phyloP scores from a whole-genome alignment of 2,888 invertebrate genomes.

The Acleris sparsana region DNA sequence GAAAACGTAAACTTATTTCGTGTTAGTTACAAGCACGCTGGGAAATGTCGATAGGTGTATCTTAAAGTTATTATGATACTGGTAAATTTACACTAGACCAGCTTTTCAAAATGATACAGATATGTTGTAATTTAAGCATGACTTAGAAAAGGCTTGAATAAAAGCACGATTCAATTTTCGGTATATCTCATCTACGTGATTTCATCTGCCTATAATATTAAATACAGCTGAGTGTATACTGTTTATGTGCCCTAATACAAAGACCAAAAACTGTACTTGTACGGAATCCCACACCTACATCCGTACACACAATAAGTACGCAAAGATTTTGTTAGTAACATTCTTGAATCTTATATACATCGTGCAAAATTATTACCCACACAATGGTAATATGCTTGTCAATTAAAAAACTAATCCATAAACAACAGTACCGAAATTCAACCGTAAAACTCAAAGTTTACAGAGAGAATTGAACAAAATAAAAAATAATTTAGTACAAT shows the following conservation, averaged over 20 bases:
- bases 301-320: slow-evolving; percentile 67
- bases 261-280: not conserved
- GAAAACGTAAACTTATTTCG: no score
- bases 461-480: slow-evolving; percentile 30
- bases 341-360: slow-evolving; percentile 58
- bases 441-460: slow-evolving; percentile 52
- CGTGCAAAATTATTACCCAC: slow-evolving; percentile 48
- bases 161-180: no score
- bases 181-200: no score
- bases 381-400: slow-evolving; percentile 25
- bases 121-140: no score
- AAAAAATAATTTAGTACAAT: slow-evolving; percentile 56
- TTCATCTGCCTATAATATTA: no score
- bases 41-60: no score
- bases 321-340: slow-evolving; percentile 63
- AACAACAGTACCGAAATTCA: slow-evolving; percentile 47
- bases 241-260: slow-evolving; percentile 26
- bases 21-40: no score
- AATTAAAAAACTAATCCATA: slow-evolving; percentile 39
- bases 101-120: no score
- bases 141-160: no score
- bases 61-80: no score
- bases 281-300: slow-evolving; percentile 20
- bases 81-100: no score
- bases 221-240: slow-evolving; percentile 32